Conservation (phyloP, 2,113 vertebrate species). For the Capreolus pygargus region DNA sequence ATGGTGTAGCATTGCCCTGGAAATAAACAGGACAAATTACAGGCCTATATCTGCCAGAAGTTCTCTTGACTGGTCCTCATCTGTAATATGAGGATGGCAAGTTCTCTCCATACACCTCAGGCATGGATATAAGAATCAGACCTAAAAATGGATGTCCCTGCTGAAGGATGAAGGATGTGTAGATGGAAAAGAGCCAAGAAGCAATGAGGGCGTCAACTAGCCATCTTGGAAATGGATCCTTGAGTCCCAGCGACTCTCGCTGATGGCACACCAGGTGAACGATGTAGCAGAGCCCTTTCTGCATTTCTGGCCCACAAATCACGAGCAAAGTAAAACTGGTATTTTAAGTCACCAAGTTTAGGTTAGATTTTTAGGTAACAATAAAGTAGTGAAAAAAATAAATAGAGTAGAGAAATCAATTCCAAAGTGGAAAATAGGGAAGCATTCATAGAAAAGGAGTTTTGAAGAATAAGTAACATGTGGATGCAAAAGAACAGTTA, state of each 20-base stretch:
- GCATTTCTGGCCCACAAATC: not conserved
- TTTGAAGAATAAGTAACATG: not conserved
- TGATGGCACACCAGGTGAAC: not conserved
- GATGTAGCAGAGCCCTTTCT: not conserved
- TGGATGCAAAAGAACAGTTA: not conserved
- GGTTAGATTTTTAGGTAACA: not conserved
- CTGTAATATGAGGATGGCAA: not conserved
- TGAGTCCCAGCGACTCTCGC: not conserved
- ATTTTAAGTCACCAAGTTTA: not conserved
- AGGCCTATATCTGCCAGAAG: not conserved
- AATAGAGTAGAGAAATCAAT: not conserved
- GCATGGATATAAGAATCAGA: not conserved
- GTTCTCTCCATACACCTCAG: not conserved
- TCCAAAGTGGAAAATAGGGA: not conserved
- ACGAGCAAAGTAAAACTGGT: not conserved
- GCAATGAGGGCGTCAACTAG: not conserved
- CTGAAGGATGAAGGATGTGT: not conserved
- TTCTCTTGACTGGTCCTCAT: not conserved
- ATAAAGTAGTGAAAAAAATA: not conserved
- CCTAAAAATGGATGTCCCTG: not conserved
- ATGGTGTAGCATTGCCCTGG: not conserved
- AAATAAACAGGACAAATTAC: not conserved
- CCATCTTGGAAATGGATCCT: not conserved
- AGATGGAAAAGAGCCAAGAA: not conserved
- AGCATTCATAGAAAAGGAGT: not conserved